A percentile compares a stretch with the other conserved stretches of the same genome.
Evolutionary conservation across 2,888 invertebrate genomes (phyloP).

Genomic region (Lymantria monacha): DNA sequence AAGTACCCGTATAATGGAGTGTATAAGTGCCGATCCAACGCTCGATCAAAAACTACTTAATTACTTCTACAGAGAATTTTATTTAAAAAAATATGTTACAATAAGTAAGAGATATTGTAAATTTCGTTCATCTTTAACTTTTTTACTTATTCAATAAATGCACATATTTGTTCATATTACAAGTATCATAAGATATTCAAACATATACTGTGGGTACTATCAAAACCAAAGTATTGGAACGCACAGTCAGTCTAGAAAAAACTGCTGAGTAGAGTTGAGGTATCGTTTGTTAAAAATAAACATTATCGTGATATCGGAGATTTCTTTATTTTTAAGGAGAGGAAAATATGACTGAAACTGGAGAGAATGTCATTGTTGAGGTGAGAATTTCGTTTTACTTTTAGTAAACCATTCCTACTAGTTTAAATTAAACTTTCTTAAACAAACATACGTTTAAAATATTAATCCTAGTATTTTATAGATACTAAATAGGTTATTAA

Average conservation of each 20-base stretch:
- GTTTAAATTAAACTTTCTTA: background rate
- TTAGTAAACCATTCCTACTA: background rate
- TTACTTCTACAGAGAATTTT: too few species aligned
- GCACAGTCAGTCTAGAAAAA: conserved; percentile 40
- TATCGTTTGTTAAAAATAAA: conserved; percentile 25
- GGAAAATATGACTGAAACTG: conserved; percentile 24
- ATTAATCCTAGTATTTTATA: too few species aligned
- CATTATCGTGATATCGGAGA: conserved; percentile 13
- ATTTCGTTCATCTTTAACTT: too few species aligned
- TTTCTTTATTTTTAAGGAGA: background rate
- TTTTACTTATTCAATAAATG: background rate
- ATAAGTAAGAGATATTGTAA: too few species aligned
- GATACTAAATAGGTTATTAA: too few species aligned
- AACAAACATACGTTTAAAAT: background rate
- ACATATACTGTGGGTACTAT: background rate
- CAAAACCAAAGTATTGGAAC: background rate
- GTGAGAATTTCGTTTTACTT: conserved; percentile 9
- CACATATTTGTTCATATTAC: background rate
- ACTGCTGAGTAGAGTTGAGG: conserved; percentile 21
- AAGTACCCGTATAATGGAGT: too few species aligned
- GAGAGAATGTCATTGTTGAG: conserved; percentile 7
- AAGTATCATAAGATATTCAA: background rate
- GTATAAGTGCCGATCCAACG: too few species aligned
- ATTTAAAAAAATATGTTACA: too few species aligned
- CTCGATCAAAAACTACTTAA: too few species aligned